Base-by-base conservation (phyloP, 2,888 invertebrate species). In the Drosophila falleni region DNA sequence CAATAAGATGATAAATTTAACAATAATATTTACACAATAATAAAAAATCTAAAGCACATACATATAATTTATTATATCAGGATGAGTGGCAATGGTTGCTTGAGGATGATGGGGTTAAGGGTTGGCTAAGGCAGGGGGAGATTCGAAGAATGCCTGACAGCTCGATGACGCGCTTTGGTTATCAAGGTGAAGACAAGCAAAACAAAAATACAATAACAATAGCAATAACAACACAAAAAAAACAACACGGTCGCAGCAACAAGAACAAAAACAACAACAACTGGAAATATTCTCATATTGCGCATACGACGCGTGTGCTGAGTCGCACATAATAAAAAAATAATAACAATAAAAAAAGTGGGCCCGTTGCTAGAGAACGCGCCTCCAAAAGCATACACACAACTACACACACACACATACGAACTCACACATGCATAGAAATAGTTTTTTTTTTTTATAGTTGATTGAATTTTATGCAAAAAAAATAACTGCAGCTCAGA, bases 171-270 rank as follows among this genome's bases (percentile, higher is more conserved):
- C 60, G 59, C 23, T 66, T 61, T 42, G 62, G 68, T 53, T 81
- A 83, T 86, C 82, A 86, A 83, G 87, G 79, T 74, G 63, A 63
- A 66, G 62, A 71, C 61, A 62, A 65, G 60, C 76, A 79, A 64
- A 71, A 71, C 67, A 71, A 64, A 81, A 81, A 71, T 71, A 70
- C 62, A 54, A 51, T 26, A 66, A 63, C 29, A 29, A 8, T 29
- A 29, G 3, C 23, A 26, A 26, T 5, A 26, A 26, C 64, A 72
- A 59, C 11, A 65, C 46, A 58, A 75, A 58, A 75, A 50, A 49
- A 63, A 61, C 23, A 61, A 42, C 33, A 33, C 23, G 23, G 23
- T 23, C 4, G 0, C 3, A 23, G 19, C 33, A 54, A 46, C 26
- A 58, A 49, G 19, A 59, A 69, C 47, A n/a, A n/a, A n/a, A n/a